phyloP scores from a whole-genome alignment of 2,797 vertebrate species.

The Eidolon dupreanum region DNA sequence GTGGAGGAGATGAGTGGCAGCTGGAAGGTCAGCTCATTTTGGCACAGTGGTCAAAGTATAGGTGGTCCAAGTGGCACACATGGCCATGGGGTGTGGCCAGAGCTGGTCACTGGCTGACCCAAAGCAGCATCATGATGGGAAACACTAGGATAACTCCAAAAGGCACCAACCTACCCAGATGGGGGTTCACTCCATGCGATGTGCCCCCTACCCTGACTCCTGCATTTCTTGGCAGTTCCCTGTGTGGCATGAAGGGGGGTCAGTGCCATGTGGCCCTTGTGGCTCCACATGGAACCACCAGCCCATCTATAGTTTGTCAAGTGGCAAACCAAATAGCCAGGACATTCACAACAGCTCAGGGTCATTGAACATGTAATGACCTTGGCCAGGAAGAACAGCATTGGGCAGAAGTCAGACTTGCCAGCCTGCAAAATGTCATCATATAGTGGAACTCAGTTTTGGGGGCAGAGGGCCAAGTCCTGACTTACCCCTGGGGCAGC shows the following conservation, averaged over 20 bases:
- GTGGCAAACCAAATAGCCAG: not conserved
- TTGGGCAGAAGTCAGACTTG: not conserved
- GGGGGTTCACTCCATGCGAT: not conserved
- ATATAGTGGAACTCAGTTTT: not conserved
- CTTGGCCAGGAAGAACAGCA: not conserved
- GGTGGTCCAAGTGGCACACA: accelerated
- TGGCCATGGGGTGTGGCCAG: not conserved
- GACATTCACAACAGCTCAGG: not conserved
- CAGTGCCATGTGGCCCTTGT: accelerated
- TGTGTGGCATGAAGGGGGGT: too few species aligned
- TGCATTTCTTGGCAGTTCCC: not conserved
- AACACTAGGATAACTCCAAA: not conserved
- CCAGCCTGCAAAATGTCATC: not conserved
- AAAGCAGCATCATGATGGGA: not conserved
- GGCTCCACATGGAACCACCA: too few species aligned
- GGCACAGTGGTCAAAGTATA: not conserved
- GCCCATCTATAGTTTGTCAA: not conserved
- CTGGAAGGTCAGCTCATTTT: accelerated
- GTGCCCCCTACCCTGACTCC: too few species aligned
- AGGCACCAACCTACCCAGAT: not conserved
- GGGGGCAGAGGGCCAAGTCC: not conserved
- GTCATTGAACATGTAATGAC: not conserved
- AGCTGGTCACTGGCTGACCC: accelerated
- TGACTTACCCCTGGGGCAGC: not conserved
- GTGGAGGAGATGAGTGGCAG: not conserved